Conservation (phyloP, 2,113 vertebrate genomes). For the Etheostoma cragini region DNA sequence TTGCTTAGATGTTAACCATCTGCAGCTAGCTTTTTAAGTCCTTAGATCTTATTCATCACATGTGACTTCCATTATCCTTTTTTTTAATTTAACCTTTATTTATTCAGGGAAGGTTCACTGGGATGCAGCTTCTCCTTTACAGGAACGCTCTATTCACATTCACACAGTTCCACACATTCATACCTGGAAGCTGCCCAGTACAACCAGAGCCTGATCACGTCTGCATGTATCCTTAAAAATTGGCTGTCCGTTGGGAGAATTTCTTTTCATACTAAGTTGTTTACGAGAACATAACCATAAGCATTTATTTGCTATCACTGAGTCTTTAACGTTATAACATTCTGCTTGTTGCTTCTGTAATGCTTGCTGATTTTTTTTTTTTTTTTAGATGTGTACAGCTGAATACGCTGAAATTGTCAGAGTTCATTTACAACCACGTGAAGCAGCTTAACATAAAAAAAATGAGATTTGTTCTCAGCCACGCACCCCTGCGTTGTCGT, state of each 20-base stretch:
- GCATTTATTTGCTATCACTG: background rate
- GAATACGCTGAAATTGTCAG: background rate
- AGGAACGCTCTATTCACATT: no score
- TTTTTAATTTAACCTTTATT: no score
- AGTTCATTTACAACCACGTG: background rate
- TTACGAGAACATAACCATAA: background rate
- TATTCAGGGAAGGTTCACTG: no score
- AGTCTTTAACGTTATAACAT: background rate
- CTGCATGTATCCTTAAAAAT: background rate
- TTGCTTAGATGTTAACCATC: no score
- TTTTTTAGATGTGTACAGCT: background rate
- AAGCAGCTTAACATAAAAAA: background rate
- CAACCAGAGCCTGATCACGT: background rate
- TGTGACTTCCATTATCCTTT: background rate
- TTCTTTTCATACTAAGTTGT: background rate
- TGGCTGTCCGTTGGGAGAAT: background rate
- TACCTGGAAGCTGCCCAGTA: no score
- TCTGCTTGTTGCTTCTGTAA: background rate
- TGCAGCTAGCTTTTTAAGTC: background rate
- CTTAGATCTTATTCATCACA: background rate
- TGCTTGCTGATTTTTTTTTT: no score
- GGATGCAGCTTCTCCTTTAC: no score
- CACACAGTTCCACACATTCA: no score
- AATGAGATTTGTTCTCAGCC: background rate
- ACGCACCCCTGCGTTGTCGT: slow-evolving; percentile 37